Percentiles rank a stretch among this genome's conserved stretches.
phyloP scores from a whole-genome alignment of 2,113 vertebrate species.

The Brachirus orientalis region DNA sequence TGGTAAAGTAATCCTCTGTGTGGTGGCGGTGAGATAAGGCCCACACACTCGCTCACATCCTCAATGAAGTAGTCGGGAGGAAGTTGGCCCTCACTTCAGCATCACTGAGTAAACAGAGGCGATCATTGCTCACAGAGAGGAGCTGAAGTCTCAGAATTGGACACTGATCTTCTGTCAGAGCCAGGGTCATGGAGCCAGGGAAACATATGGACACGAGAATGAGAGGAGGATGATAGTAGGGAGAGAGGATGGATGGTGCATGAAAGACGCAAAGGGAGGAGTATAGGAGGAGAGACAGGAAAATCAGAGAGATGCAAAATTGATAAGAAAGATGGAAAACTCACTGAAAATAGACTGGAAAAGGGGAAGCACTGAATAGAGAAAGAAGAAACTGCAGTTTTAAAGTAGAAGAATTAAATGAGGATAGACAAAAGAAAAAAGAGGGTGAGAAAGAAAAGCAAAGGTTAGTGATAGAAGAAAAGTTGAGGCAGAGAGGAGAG shows the following conservation, averaged over 20 bases:
- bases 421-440: not conserved
- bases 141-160: not conserved
- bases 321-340: slow-evolving; percentile 4
- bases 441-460: not conserved
- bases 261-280: not conserved
- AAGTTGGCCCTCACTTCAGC: slow-evolving; percentile 11
- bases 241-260: slow-evolving; percentile 3
- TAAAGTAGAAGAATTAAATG: not conserved
- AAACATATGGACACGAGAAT: slow-evolving; percentile 20
- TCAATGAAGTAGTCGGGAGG: not conserved
- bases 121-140: slow-evolving; percentile 60
- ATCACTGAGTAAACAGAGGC: slow-evolving; percentile 38
- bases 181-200: slow-evolving; percentile 35
- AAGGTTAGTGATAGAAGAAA: not conserved
- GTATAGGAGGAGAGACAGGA: not conserved
- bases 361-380: not conserved
- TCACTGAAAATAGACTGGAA: not conserved
- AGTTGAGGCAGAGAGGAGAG: not conserved
- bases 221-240: not conserved
- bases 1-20: slow-evolving; percentile 72
- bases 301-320: not conserved
- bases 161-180: slow-evolving; percentile 60
- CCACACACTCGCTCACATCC: slow-evolving; percentile 51
- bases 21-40: slow-evolving; percentile 70
- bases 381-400: not conserved